phyloP scores from a whole-genome alignment of 2,888 invertebrate species.

The Pherbina coryleti region DNA sequence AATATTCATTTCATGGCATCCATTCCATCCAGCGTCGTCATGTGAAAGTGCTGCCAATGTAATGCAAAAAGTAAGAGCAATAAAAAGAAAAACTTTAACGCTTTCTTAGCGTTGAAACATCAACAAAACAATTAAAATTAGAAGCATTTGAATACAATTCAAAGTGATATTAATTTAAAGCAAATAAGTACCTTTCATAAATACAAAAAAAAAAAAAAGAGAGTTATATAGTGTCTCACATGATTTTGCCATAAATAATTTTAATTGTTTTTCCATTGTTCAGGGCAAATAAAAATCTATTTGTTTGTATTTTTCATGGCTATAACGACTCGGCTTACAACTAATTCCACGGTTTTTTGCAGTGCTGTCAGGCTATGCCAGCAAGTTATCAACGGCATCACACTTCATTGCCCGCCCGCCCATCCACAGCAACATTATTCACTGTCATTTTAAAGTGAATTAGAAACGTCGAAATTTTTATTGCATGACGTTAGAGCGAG shows the following conservation, averaged over 20 bases:
- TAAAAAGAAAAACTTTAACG: neutral
- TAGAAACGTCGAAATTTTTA: neutral
- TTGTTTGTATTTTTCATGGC: too few relatives aligned
- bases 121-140: too few relatives aligned
- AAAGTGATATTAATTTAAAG: too few relatives aligned
- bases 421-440: neutral
- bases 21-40: neutral
- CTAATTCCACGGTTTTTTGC: neutral
- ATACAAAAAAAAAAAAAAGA: neutral
- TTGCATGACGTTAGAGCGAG: too few relatives aligned
- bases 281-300: neutral
- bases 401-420: neutral
- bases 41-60: slow-evolving; percentile 11
- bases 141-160: too few relatives aligned
- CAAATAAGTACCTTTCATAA: neutral
- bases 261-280: neutral
- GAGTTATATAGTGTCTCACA: neutral
- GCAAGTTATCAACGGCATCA: neutral
- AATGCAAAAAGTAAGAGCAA: neutral
- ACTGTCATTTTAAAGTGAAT: neutral
- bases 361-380: neutral
- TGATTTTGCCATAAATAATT: neutral
- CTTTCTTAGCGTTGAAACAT: neutral
- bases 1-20: neutral
- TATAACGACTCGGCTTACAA: neutral